These are phyloP conservation scores for Steinernema feltiae DNA, from an alignment of 1,140 invertebrate genomes.

Conservation along the genomic window DNA sequence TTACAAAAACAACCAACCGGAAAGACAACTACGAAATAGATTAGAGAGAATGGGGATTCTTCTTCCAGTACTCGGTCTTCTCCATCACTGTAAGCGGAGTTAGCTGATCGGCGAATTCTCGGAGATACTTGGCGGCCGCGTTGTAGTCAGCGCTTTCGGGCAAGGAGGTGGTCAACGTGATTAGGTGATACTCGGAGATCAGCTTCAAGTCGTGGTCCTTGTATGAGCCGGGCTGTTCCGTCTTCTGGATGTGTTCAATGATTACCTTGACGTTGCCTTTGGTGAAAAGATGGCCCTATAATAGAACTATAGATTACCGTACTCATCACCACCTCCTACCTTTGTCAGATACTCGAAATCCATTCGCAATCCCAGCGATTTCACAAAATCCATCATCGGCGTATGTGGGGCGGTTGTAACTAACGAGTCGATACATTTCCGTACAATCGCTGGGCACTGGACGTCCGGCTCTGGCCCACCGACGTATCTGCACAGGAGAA, in stretches of 20 bases:
- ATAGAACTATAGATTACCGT: not conserved
- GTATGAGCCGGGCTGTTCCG: slow-evolving; percentile 4
- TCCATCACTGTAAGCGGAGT: slow-evolving; percentile 31
- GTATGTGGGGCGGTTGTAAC: slow-evolving; percentile 18
- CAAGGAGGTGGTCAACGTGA: slow-evolving; percentile 26
- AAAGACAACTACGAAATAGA: not conserved
- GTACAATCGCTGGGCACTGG: slow-evolving; percentile 30
- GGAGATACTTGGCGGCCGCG: slow-evolving; percentile 22
- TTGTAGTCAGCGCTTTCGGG: slow-evolving; percentile 32
- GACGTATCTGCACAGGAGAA: not conserved
- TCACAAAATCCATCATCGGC: slow-evolving; percentile 37
- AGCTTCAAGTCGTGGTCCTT: slow-evolving; percentile 21
- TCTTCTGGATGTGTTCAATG: not conserved
- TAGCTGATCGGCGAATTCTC: slow-evolving; percentile 30
- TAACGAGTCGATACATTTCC: slow-evolving; percentile 28
- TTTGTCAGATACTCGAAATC: slow-evolving; percentile 35
- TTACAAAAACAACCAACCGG: not conserved
- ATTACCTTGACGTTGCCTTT: slow-evolving; percentile 31
- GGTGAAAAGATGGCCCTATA: slow-evolving; percentile 25
- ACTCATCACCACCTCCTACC: not conserved
- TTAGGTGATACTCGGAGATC: slow-evolving; percentile 24
- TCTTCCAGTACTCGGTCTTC: slow-evolving; percentile 33
- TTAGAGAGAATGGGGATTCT: not conserved
- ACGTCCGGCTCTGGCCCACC: slow-evolving; percentile 31
- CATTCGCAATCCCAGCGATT: slow-evolving; percentile 33